These are phyloP conservation scores for Mamestra brassicae DNA, from an alignment of 2,888 invertebrate genomes.

Conservation along the genomic window DNA sequence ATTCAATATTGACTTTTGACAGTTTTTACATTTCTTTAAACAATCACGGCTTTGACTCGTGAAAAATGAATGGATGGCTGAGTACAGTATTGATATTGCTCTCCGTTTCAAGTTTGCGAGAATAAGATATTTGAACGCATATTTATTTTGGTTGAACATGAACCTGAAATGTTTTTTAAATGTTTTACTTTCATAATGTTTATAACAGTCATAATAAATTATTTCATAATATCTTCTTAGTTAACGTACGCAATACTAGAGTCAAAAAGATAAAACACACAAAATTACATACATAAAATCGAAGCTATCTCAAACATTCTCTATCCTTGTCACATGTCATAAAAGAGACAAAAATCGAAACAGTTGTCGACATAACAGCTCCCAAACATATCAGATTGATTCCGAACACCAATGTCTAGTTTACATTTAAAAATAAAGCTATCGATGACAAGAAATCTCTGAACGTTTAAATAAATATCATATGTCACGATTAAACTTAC, in stretches of 20 bases:
- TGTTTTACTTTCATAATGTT: neutral
- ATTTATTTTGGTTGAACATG: neutral
- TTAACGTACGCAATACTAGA: conserved; percentile 34
- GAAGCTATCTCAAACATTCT: conserved; percentile 45
- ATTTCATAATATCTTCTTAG: conserved; percentile 31
- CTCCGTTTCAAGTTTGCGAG: conserved; percentile 20
- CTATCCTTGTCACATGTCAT: conserved; percentile 43
- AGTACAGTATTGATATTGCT: conserved; percentile 43
- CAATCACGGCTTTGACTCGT: conserved; percentile 48
- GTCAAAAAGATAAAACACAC: conserved; percentile 47
- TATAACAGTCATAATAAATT: conserved; percentile 17
- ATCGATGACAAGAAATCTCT: conserved; percentile 56
- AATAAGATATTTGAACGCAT: conserved; percentile 31
- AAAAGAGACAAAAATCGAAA: conserved; percentile 63
- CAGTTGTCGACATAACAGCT: conserved; percentile 57
- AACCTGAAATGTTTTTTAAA: neutral
- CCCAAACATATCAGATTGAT: conserved; percentile 68
- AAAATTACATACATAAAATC: conserved; percentile 38
- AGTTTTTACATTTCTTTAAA: conserved; percentile 74
- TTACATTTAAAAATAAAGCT: conserved; percentile 65
- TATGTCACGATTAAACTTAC: conserved; percentile 59
- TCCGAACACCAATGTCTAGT: conserved; percentile 64
- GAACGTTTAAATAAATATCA: conserved; percentile 63
- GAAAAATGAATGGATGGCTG: conserved; percentile 27
- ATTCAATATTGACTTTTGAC: conserved; percentile 66